A percentile compares a stretch with the other conserved stretches of the same genome.
Evolutionary conservation across 2,113 vertebrate species (phyloP).

Genomic region (Emydura subglobosa): DNA sequence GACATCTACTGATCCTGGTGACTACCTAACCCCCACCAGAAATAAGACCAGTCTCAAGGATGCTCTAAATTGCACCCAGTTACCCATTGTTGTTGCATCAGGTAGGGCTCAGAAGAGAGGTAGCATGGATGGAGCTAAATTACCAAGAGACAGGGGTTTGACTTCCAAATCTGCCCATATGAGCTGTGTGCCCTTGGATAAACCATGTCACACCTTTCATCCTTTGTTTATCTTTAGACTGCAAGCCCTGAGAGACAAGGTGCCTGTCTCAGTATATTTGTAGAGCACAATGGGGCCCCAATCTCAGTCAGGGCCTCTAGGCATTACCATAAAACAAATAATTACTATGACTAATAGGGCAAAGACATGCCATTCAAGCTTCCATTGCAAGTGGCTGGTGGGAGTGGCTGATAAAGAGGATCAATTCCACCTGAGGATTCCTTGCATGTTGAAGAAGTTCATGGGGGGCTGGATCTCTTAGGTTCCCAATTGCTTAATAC

Average conservation of each 20-base stretch:
- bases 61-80: fast-evolving
- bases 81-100: too few species aligned
- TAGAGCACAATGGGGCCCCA: neutral
- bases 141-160: neutral
- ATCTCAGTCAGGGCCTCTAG: neutral
- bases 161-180: neutral
- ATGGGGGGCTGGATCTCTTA: neutral
- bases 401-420: too few species aligned
- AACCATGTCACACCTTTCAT: neutral
- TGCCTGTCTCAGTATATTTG: neutral
- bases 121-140: neutral
- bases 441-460: neutral
- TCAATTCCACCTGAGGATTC: neutral
- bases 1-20: too few species aligned
- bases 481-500: neutral
- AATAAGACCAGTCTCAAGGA: neutral
- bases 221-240: neutral
- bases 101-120: neutral
- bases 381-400: neutral
- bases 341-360: neutral
- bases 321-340: neutral
- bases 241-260: neutral
- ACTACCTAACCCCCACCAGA: too few species aligned
- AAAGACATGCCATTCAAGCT: neutral
- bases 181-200: neutral